A percentile compares a stretch with the other conserved stretches of the same genome.
Conservation (phyloP, 2,797 vertebrate genomes). For the Centroberyx gerrardi region DNA sequence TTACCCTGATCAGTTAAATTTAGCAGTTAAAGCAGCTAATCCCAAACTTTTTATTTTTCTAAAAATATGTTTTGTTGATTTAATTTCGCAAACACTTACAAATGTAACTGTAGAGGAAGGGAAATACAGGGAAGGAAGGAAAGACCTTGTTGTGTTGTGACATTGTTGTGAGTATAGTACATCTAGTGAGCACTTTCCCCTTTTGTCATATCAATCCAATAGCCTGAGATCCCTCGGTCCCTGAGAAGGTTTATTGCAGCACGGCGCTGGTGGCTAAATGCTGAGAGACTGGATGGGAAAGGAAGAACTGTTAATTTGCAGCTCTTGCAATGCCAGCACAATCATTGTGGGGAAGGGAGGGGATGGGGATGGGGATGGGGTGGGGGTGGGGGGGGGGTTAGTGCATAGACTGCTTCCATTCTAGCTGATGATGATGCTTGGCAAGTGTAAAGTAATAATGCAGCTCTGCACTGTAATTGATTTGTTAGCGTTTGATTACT, state of each 20-base stretch:
- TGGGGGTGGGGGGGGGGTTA: too few relatives aligned
- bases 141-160: too few relatives aligned
- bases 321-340: slow-evolving; percentile 46
- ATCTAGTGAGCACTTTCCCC: not conserved
- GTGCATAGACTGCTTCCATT: slow-evolving; percentile 5
- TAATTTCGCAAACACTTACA: not conserved
- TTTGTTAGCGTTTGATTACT: slow-evolving; percentile 53
- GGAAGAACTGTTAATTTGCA: slow-evolving; percentile 56
- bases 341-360: slow-evolving; percentile 12
- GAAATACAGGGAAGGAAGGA: not conserved
- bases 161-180: too few relatives aligned
- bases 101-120: not conserved
- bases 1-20: too few relatives aligned
- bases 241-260: slow-evolving; percentile 49
- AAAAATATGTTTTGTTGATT: not conserved
- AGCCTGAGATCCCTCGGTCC: slow-evolving; percentile 36
- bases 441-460: slow-evolving; percentile 46
- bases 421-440: slow-evolving; percentile 33
- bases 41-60: too few relatives aligned
- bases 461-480: slow-evolving; percentile 43
- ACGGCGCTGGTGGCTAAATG: slow-evolving; percentile 8
- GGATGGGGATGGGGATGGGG: not conserved
- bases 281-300: slow-evolving; percentile 47
- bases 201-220: slow-evolving; percentile 38
- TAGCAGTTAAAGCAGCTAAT: too few relatives aligned